Evolutionary conservation across 2,113 vertebrate species (phyloP).

Genomic region (Anolis carolinensis): DNA sequence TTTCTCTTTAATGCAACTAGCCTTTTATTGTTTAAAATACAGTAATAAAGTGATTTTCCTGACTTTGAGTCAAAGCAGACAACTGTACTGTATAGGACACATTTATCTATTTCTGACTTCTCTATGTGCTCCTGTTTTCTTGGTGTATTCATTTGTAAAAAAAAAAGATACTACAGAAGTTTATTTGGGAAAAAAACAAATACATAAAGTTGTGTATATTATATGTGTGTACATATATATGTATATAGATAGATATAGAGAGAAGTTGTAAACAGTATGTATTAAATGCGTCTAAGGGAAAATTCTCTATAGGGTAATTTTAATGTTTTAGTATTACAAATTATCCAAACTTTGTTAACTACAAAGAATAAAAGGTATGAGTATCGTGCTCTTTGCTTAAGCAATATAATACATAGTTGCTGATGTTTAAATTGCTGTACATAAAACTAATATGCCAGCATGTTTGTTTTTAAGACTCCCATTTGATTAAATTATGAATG

Average conservation of each 20-base stretch:
- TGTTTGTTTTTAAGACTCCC: conserved; percentile 82
- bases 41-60: conserved; percentile 73
- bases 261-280: conserved; percentile 75
- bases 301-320: conserved; percentile 77
- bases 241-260: conserved; percentile 58
- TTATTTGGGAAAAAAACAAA: conserved; percentile 77
- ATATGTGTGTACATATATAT: conserved; percentile 78
- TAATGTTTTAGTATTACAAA: conserved; percentile 79
- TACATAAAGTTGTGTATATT: conserved; percentile 83
- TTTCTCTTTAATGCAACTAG: conserved; percentile 74
- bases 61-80: conserved; percentile 63
- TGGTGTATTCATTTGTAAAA: conserved; percentile 75
- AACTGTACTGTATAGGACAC: conserved; percentile 71
- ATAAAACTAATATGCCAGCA: conserved; percentile 78
- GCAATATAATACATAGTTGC: conserved; percentile 75
- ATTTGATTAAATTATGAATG: conserved; percentile 82
- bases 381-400: conserved; percentile 79
- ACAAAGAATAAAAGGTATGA: conserved; percentile 72
- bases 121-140: conserved; percentile 76
- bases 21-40: conserved; percentile 51
- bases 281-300: conserved; percentile 82
- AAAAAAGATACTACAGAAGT: conserved; percentile 73
- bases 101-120: conserved; percentile 73
- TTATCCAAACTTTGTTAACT: conserved; percentile 72
- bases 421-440: conserved; percentile 81